Conservation (phyloP, 2,113 vertebrate genomes). For the Taurulus bubalis region DNA sequence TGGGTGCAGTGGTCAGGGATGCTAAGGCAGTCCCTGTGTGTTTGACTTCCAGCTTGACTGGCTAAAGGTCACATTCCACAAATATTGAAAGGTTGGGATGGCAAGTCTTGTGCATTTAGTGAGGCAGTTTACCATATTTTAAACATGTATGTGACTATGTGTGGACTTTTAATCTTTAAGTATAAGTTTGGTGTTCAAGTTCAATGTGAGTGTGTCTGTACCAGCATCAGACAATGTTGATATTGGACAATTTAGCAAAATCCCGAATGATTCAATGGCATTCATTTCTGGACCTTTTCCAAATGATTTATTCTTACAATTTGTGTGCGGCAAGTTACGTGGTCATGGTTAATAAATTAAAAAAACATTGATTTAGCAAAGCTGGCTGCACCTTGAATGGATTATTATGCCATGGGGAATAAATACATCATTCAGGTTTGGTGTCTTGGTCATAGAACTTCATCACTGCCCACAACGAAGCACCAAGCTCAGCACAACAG, state of each 20-base stretch:
- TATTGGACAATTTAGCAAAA: not conserved
- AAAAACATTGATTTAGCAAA: not conserved
- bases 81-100: not conserved
- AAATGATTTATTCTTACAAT: not conserved
- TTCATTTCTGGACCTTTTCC: not conserved
- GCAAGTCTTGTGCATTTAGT: not conserved
- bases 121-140: not conserved
- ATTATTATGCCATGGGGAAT: slow-evolving; percentile 16
- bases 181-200: not conserved
- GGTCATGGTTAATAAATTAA: not conserved
- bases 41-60: slow-evolving; percentile 28
- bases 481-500: slow-evolving; percentile 27
- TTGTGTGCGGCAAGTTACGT: not conserved
- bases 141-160: not conserved
- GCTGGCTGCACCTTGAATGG: not conserved
- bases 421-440: slow-evolving; percentile 19
- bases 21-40: not conserved
- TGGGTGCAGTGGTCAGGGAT: slow-evolving; percentile 5
- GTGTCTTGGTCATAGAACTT: slow-evolving; percentile 28
- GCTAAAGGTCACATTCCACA: slow-evolving; percentile 44
- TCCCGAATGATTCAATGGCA: not conserved
- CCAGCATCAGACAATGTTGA: not conserved
- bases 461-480: slow-evolving; percentile 20
- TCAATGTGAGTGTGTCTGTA: not conserved
- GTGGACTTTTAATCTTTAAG: not conserved